Percentiles rank a stretch among this genome's conserved stretches.
These are phyloP conservation scores for Delphinapterus leucas DNA, from an alignment of 2,113 vertebrate species.

Conservation along the genomic window DNA sequence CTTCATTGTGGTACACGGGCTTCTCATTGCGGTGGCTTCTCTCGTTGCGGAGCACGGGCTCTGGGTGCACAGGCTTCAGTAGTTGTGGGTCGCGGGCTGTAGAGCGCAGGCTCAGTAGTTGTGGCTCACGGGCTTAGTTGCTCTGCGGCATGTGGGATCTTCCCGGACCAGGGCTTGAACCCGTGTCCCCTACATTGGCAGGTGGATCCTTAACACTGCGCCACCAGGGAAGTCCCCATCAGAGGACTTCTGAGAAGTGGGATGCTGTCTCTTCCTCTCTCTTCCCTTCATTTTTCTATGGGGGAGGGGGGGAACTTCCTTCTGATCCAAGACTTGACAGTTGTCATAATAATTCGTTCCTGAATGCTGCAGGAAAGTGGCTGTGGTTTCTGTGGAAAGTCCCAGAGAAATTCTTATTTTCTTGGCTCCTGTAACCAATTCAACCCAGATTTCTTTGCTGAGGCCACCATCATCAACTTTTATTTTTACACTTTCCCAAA, in stretches of 20 bases:
- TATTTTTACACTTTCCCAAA: slow-evolving; percentile 10
- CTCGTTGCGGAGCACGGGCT: too few species aligned
- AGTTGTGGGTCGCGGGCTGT: too few species aligned
- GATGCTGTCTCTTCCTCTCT: background rate
- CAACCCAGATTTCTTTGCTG: background rate
- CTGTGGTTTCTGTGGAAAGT: slow-evolving; percentile 40
- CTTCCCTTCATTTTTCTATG: background rate
- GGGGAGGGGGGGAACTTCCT: background rate
- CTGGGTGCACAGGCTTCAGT: too few species aligned
- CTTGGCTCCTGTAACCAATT: background rate
- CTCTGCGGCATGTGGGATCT: too few species aligned
- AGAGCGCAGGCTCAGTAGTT: too few species aligned
- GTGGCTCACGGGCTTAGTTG: too few species aligned
- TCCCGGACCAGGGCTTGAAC: too few species aligned
- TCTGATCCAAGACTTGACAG: background rate
- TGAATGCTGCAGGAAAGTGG: background rate
- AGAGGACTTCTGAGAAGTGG: background rate
- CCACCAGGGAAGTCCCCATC: too few species aligned
- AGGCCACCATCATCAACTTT: background rate
- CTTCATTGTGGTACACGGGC: too few species aligned
- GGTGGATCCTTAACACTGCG: too few species aligned
- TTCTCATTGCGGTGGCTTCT: too few species aligned
- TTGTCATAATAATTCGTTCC: background rate
- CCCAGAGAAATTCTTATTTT: slow-evolving; percentile 9
- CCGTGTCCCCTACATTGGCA: too few species aligned